Conservation (phyloP, 2,797 vertebrate genomes). For the Megalops cyprinoides region DNA sequence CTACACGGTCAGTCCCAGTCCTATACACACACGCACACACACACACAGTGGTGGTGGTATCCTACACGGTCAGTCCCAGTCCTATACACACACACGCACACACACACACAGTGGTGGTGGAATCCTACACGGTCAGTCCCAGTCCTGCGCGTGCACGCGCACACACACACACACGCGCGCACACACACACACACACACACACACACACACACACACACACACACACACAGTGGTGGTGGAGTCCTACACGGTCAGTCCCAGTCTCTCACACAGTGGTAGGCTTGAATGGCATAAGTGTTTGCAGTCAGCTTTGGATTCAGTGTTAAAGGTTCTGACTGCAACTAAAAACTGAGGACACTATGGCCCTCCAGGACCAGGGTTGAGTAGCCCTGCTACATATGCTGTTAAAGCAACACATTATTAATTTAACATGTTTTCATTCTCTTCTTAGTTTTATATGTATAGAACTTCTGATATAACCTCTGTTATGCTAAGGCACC, state of each 20-base stretch:
- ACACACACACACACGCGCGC: background rate
- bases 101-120: no score
- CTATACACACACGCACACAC: background rate
- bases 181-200: background rate
- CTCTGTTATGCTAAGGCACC: background rate
- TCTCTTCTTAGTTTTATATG: background rate
- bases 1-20: no score
- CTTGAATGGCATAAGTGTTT: no score
- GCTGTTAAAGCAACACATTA: background rate
- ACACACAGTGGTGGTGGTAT: no score
- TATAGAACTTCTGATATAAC: background rate
- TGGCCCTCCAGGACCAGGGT: background rate
- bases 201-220: background rate
- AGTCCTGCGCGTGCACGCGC: background rate
- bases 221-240: constrained; percentile 40
- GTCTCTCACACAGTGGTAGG: background rate
- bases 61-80: no score
- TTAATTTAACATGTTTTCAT: background rate
- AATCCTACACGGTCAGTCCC: no score
- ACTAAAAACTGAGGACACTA: no score
- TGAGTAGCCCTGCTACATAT: background rate
- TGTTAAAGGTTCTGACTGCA: no score
- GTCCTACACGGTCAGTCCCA: constrained; percentile 29
- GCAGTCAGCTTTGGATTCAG: no score
- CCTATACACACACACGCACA: background rate